Conservation (phyloP, 1,140 invertebrate species). For the Trachymyrmex cornetzi region DNA sequence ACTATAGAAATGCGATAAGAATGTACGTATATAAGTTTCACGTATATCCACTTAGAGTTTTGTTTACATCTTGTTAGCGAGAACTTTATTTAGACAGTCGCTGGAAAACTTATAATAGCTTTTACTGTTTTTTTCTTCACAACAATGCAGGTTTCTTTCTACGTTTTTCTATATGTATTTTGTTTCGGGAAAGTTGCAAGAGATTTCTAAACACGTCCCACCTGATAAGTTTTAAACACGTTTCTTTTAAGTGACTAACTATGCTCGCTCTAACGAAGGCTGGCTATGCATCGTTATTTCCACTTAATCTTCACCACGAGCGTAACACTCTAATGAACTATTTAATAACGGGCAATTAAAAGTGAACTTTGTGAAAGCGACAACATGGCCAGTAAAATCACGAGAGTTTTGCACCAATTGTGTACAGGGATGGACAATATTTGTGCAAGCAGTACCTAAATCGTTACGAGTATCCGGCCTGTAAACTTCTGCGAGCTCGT, state of each 20-base stretch:
- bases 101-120: constrained; percentile 25
- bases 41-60: constrained; percentile 34
- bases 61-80: constrained; percentile 36
- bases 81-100: constrained; percentile 14
- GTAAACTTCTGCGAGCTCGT: constrained; percentile 26
- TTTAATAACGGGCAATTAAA: constrained; percentile 56
- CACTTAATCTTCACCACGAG: constrained; percentile 27
- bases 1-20: not conserved
- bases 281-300: constrained; percentile 44
- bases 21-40: constrained; percentile 21
- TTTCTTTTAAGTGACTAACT: not conserved
- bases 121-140: not conserved
- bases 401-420: constrained; percentile 42
- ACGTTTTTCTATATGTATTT: not conserved
- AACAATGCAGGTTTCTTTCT: not conserved
- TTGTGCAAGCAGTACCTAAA: constrained; percentile 38
- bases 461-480: constrained; percentile 6
- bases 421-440: not conserved
- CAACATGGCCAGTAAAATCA: constrained; percentile 26
- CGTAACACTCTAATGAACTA: constrained; percentile 40
- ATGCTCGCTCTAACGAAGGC: constrained; percentile 5
- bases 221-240: constrained; percentile 11
- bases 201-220: not conserved
- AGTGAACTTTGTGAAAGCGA: constrained; percentile 24
- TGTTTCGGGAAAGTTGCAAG: not conserved